phyloP scores from a whole-genome alignment of 2,113 vertebrate species.

The Bothrops jararaca region DNA sequence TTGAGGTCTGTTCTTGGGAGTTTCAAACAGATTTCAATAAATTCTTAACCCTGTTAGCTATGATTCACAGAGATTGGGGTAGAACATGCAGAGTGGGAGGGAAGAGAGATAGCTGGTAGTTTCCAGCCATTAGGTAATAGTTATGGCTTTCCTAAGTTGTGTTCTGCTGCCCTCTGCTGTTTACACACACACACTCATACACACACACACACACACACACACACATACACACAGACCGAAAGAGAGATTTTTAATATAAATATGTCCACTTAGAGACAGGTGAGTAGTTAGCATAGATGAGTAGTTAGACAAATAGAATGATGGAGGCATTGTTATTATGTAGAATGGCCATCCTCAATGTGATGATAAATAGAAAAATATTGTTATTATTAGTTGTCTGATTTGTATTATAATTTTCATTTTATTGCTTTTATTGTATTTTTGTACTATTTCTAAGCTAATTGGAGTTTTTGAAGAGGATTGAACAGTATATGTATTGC shows the following conservation, averaged over 20 bases:
- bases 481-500: neutral
- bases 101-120: neutral
- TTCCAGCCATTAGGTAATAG: neutral
- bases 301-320: neutral
- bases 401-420: neutral
- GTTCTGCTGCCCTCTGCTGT: constrained; percentile 59
- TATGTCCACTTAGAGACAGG: neutral
- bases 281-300: no score
- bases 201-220: neutral
- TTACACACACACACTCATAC: neutral
- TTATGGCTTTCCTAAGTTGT: neutral
- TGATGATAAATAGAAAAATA: neutral
- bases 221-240: neutral
- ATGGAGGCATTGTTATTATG: neutral
- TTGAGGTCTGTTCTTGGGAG: constrained; percentile 4
- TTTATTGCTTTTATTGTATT: neutral
- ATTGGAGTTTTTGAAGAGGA: neutral
- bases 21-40: neutral
- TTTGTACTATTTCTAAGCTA: neutral
- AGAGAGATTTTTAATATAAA: neutral
- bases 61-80: neutral
- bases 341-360: neutral
- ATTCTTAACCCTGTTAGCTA: neutral
- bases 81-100: constrained; percentile 1
- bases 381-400: neutral